Conservation (phyloP, 2,113 vertebrate species). For the Rhynchomys soricoides region DNA sequence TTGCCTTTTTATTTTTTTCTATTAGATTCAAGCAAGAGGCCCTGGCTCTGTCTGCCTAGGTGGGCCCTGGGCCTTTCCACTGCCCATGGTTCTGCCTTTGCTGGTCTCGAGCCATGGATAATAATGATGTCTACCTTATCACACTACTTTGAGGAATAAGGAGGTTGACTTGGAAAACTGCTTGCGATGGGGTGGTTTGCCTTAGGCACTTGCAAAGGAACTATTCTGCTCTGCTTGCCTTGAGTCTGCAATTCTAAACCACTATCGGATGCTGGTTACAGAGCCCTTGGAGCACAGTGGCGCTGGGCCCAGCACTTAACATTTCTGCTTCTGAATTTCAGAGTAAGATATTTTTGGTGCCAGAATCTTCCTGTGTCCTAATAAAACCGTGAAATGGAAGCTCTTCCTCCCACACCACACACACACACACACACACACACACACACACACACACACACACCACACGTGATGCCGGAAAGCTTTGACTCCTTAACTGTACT, state of each 20-base stretch:
- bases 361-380: not conserved
- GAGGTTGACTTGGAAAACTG: not conserved
- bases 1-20: not conserved
- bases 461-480: not conserved
- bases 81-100: not conserved
- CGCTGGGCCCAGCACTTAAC: not conserved
- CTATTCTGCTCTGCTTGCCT: not conserved
- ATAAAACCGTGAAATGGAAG: not conserved
- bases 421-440: not conserved
- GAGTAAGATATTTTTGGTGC: not conserved
- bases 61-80: not conserved
- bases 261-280: not conserved
- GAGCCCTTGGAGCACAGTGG: not conserved
- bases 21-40: not conserved
- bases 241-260: not conserved
- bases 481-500: not conserved
- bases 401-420: not conserved
- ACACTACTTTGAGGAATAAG: not conserved
- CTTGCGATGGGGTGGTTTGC: not conserved
- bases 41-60: not conserved
- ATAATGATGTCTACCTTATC: not conserved
- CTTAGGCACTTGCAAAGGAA: not conserved
- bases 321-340: constrained; percentile 30
- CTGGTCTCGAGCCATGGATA: not conserved
- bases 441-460: not conserved